A percentile compares a stretch with the other conserved stretches of the same genome.
Conservation (phyloP, 2,888 invertebrate genomes). For the Smittia aterrima region DNA sequence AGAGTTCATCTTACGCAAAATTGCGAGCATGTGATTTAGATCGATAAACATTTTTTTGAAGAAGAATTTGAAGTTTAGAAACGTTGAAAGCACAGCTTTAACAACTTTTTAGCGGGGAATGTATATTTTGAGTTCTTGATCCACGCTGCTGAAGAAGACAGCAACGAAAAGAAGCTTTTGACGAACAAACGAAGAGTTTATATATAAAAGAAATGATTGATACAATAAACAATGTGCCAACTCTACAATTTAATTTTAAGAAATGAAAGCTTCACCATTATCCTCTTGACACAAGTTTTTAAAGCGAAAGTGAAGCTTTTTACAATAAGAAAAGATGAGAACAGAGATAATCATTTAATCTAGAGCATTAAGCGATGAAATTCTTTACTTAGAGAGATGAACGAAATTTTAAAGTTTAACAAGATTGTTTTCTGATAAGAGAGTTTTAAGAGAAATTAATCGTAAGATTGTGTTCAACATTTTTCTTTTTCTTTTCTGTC, state of each 20-base stretch:
- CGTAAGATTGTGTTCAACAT: neutral
- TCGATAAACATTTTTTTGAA: neutral
- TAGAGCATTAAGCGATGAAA: neutral
- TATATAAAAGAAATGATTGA: slow-evolving; percentile 15
- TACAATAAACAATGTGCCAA: slow-evolving; percentile 44
- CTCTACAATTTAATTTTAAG: slow-evolving; percentile 32
- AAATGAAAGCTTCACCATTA: neutral
- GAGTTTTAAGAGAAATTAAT: neutral
- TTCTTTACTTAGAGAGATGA: too few relatives aligned
- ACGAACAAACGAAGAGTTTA: neutral
- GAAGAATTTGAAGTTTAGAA: too few relatives aligned
- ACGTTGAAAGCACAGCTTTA: too few relatives aligned
- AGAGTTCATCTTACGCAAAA: neutral
- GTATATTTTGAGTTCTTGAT: too few relatives aligned
- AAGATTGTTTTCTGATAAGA: neutral
- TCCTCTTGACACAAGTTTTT: neutral
- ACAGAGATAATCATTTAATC: neutral
- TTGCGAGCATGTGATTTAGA: slow-evolving; percentile 12
- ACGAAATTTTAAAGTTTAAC: neutral
- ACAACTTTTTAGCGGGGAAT: too few relatives aligned
- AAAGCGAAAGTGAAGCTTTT: slow-evolving; percentile 4
- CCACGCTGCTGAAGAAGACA: neutral
- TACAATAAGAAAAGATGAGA: neutral
- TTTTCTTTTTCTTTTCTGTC: neutral
- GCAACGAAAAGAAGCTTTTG: neutral